These are phyloP conservation scores for Hydra vulgaris DNA, from an alignment of 30 jellyfish, hydroid and myxozoan species.

Conservation along the genomic window DNA sequence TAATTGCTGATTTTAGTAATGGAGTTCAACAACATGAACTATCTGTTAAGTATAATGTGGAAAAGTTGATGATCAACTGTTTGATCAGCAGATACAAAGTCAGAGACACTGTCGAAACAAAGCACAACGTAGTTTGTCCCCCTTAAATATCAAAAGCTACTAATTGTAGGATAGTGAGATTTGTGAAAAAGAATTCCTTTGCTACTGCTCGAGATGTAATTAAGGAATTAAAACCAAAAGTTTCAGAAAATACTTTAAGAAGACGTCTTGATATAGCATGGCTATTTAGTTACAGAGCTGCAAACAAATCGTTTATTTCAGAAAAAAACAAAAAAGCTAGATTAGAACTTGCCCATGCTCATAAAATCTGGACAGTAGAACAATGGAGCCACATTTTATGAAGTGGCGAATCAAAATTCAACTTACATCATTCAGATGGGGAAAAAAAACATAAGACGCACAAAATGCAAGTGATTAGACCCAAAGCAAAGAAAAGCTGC, in stretches of 20 bases:
- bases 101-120: background rate
- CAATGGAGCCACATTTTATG: too few relatives aligned
- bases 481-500: too few relatives aligned
- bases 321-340: too few relatives aligned
- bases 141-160: background rate
- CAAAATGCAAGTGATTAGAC: too few relatives aligned
- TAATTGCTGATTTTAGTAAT: background rate
- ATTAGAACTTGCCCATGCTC: too few relatives aligned
- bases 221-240: background rate
- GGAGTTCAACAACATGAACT: background rate
- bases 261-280: background rate
- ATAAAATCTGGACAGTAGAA: too few relatives aligned
- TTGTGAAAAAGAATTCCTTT: background rate
- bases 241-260: background rate
- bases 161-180: background rate
- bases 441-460: too few relatives aligned
- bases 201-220: background rate
- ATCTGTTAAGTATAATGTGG: background rate
- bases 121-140: background rate
- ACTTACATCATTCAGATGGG: too few relatives aligned
- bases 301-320: background rate
- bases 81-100: background rate
- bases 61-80: background rate
- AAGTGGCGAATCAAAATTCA: too few relatives aligned
- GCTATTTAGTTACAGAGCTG: background rate